Conservation (phyloP, 2,888 invertebrate species). For the Ptilodon capucinus region DNA sequence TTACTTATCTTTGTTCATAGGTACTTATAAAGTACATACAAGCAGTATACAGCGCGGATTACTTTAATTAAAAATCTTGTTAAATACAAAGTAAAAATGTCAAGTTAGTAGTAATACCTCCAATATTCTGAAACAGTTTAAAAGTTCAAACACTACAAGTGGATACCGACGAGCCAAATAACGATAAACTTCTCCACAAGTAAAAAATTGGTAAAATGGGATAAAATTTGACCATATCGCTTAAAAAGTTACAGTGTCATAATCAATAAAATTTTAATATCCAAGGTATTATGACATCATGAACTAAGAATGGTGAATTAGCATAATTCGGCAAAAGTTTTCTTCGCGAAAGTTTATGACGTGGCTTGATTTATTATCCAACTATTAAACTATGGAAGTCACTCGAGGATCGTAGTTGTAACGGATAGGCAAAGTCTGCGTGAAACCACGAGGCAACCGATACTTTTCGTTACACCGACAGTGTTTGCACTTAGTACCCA, state of each 20-base stretch:
- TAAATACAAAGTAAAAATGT: too few relatives aligned
- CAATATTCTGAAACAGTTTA: too few relatives aligned
- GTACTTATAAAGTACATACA: too few relatives aligned
- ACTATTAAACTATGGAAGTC: neutral
- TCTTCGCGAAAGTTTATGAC: constrained; percentile 3
- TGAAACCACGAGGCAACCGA: constrained; percentile 33
- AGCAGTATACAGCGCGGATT: too few relatives aligned
- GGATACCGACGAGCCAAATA: too few relatives aligned
- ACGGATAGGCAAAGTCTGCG: constrained; percentile 22
- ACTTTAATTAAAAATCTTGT: too few relatives aligned
- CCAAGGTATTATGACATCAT: neutral
- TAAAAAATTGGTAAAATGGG: too few relatives aligned
- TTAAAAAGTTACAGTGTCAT: neutral
- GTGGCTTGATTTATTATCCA: neutral
- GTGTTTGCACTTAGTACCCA: constrained; percentile 6
- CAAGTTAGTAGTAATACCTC: too few relatives aligned
- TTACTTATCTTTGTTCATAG: too few relatives aligned
- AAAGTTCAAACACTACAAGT: too few relatives aligned
- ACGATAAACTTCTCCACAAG: too few relatives aligned
- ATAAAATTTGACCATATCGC: too few relatives aligned
- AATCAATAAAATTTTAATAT: neutral
- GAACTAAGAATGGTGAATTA: neutral
- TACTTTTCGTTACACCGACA: constrained; percentile 20
- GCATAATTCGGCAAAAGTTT: neutral
- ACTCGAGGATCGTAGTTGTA: constrained; percentile 12